Percentiles rank a stretch among this genome's conserved stretches.
phyloP scores from a whole-genome alignment of 2,888 invertebrate species.

The Thecocarcelia acutangulata region DNA sequence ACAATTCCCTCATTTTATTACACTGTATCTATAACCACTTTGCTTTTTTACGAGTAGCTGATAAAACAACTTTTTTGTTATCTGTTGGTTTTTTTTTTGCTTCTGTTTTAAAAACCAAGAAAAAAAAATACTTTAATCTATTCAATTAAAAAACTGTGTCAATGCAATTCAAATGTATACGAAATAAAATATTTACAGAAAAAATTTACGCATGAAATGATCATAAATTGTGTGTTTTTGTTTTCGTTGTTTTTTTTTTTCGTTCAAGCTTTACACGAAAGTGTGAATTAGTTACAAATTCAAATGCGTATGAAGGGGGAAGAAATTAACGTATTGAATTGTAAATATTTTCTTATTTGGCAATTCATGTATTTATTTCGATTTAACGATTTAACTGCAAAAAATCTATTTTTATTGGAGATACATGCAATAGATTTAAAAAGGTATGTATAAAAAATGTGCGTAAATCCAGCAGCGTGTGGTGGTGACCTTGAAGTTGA shows the following conservation, averaged over 20 bases:
- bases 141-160: constrained; percentile 62
- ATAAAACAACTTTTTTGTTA: constrained; percentile 24
- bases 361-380: constrained; percentile 12
- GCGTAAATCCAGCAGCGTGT: constrained; percentile 52
- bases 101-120: constrained; percentile 9
- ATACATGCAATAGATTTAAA: constrained; percentile 36
- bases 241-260: constrained; percentile 1
- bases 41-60: not conserved
- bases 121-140: constrained; percentile 29
- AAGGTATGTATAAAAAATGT: constrained; percentile 13
- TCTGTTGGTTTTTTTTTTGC: not conserved
- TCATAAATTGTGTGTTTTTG: constrained; percentile 51
- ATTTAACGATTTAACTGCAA: constrained; percentile 31
- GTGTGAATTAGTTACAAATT: constrained; percentile 61
- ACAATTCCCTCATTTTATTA: no score
- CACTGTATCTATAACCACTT: no score
- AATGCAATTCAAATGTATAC: constrained; percentile 55
- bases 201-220: constrained; percentile 58
- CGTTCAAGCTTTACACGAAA: constrained; percentile 18
- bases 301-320: constrained; percentile 44
- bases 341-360: constrained; percentile 17
- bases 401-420: constrained; percentile 14
- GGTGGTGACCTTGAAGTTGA: constrained; percentile 53
- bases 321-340: constrained; percentile 30
- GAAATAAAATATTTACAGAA: constrained; percentile 32